These are phyloP conservation scores for Falcaria lacertinaria DNA, from an alignment of 2,888 invertebrate genomes.

Conservation along the genomic window DNA sequence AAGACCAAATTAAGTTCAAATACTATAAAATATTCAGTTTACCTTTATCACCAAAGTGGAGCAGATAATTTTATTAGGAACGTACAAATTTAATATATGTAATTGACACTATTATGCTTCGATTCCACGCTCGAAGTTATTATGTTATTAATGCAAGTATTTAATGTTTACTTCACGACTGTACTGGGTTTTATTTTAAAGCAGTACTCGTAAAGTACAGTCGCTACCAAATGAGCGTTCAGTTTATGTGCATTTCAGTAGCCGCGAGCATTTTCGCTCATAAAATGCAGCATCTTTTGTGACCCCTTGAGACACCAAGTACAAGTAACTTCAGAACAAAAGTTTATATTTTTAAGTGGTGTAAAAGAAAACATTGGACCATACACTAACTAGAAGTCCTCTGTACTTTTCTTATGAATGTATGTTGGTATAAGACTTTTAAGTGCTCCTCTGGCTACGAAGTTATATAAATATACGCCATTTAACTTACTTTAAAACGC, in stretches of 20 bases:
- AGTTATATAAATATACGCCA: too few species aligned
- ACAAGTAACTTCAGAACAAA: neutral
- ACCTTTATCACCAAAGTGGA: too few species aligned
- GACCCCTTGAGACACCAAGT: neutral
- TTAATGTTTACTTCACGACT: neutral
- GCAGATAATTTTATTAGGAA: neutral
- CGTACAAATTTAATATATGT: neutral
- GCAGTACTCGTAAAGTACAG: neutral
- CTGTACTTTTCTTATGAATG: neutral
- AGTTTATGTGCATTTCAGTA: neutral
- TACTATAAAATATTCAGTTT: too few species aligned
- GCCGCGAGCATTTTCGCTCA: neutral
- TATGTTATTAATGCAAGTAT: neutral
- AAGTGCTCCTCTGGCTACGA: too few species aligned
- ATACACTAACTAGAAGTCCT: neutral
- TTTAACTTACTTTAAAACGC: conserved; percentile 84
- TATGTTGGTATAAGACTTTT: too few species aligned
- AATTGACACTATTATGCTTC: neutral
- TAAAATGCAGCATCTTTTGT: neutral
- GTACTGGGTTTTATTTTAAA: neutral
- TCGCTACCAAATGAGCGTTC: neutral
- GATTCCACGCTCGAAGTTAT: neutral
- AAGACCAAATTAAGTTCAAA: too few species aligned
- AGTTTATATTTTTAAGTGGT: neutral
- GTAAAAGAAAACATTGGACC: neutral